Conservation (phyloP, 2,888 invertebrate genomes). For the Tipula vernalis region DNA sequence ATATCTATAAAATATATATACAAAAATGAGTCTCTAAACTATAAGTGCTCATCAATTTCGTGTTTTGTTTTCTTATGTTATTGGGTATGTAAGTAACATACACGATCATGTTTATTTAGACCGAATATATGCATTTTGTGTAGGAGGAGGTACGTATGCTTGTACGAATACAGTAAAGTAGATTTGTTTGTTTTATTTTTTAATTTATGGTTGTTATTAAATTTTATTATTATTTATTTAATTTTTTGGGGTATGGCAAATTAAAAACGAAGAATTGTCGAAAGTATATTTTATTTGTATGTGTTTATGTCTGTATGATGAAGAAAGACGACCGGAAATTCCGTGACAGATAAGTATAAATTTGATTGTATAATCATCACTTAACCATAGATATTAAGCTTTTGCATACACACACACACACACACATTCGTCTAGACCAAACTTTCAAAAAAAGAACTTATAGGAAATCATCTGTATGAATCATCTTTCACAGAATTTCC, state of each 20-base stretch:
- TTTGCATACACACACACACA: neutral
- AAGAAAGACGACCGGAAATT: neutral
- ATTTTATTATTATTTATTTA: slow-evolving; percentile 4
- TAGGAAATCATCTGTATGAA: neutral
- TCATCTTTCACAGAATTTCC: neutral
- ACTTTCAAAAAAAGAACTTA: neutral
- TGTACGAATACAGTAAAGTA: neutral
- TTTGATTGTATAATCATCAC: neutral
- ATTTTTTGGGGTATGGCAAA: neutral
- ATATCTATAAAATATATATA: neutral
- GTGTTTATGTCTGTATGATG: neutral
- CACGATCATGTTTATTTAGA: neutral
- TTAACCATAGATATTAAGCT: neutral
- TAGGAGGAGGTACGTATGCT: neutral
- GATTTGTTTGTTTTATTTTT: neutral
- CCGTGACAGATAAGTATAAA: neutral
- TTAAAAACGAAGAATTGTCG: neutral
- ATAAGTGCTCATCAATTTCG: neutral
- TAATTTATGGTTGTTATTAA: neutral
- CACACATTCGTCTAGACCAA: neutral
- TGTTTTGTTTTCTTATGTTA: neutral
- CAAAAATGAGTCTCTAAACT: neutral
- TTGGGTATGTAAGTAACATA: neutral
- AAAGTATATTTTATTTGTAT: neutral
- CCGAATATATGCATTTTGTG: neutral